Evolutionary conservation across 2,888 invertebrate species (phyloP), one percentile per base, ranked within the genome.

Genomic region (Athetis lepigone): DNA sequence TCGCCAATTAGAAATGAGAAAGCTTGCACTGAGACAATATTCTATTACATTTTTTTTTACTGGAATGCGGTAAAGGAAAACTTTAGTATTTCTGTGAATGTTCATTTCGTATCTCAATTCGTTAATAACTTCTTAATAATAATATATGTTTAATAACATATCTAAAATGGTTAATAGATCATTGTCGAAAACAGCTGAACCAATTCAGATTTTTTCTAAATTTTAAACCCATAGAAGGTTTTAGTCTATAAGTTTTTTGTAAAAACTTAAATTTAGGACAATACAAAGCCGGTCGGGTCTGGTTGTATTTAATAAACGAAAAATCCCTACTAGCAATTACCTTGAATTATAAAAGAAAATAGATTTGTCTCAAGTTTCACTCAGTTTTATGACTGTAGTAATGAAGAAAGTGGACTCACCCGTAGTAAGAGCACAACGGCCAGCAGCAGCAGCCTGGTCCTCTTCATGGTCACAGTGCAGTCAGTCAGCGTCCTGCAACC

Each of bases 401-500:
- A 45, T 54, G 39, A 60, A 75, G 67, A 60, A 54, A 61, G 45
- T 39, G 37, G 40, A 85, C 93, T 83, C 68, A 95, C 95, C 94
- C 92, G 88, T 86, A 95, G 79, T 51, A 94, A 93, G 89, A 95
- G 91, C 91, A 92, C 88, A 80, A 90, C 94, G 80, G 95, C 81
- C 82, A 91, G 89, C 87, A 93, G 88, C 88, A 95, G 83, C 79
- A 95, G 80, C 84, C 93, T 93, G 88, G 91, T 94, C 91, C 94
- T 92, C 93, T 90, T 95, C 95, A 95, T 95, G 86, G 88, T 94
- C 89, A 87, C 90, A 89, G 88, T 90, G 88, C 91, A 86, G 86
- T 88, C 88, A 89, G 83, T 87, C 88, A 85, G 87, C 88, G 84
- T 87, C 92, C 94, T 94, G 93, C 84, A 93, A 95, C 88, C 91